Conservation (phyloP, 2,113 vertebrate genomes). For the Pygoscelis antarcticus region DNA sequence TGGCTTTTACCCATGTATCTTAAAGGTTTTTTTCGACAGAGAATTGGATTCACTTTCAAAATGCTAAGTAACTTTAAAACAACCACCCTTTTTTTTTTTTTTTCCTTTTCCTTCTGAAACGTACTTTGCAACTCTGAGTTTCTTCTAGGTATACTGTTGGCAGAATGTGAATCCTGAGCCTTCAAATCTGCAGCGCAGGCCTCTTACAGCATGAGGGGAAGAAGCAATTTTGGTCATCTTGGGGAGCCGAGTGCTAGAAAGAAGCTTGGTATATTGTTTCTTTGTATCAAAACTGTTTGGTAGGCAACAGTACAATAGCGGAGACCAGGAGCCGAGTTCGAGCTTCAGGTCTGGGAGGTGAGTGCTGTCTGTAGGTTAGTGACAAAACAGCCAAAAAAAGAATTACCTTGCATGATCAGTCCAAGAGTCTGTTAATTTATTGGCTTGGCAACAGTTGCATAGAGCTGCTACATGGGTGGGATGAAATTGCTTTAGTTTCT, state of each 20-base stretch:
- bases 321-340: accelerated
- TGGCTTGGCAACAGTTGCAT: not conserved
- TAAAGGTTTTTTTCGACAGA: not conserved
- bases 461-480: not conserved
- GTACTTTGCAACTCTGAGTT: not conserved
- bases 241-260: not conserved
- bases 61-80: not conserved
- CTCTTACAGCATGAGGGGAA: not conserved
- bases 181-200: not conserved
- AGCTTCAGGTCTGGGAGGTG: not conserved
- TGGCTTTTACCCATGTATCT: not conserved
- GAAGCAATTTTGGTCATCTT: not conserved
- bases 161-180: not conserved
- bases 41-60: not conserved
- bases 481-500: not conserved
- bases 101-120: not conserved
- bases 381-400: not conserved
- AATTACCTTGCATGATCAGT: not conserved
- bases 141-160: not conserved
- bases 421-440: not conserved
- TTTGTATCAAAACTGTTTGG: not conserved
- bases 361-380: not conserved
- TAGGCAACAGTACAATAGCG: not conserved
- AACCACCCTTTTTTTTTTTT: not conserved
- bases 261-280: not conserved